Conservation (phyloP, 1,140 invertebrate genomes). For the Ganaspis sp. region DNA sequence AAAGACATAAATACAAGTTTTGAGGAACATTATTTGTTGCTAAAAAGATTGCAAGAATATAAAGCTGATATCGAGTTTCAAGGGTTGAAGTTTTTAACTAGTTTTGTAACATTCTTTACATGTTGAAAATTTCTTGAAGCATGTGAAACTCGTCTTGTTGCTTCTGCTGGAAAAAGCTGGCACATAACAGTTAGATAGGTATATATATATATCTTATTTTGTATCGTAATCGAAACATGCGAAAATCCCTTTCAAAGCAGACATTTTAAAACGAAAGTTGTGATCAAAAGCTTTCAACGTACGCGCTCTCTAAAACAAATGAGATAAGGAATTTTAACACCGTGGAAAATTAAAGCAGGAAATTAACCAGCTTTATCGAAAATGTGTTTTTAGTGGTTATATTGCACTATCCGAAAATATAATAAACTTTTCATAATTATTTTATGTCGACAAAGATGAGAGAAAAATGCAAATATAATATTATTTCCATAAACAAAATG, state of each 20-base stretch:
- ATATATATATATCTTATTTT: neutral
- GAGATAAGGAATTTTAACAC: neutral
- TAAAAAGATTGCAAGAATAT: neutral
- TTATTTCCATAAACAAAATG: too few relatives aligned
- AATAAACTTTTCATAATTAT: too few relatives aligned
- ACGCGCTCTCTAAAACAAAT: constrained; percentile 5
- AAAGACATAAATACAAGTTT: neutral
- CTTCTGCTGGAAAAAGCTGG: too few relatives aligned
- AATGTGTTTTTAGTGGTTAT: neutral
- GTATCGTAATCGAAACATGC: constrained; percentile 8
- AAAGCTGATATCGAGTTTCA: neutral
- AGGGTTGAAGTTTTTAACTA: neutral
- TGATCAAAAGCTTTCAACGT: constrained; percentile 11
- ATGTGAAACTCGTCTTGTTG: neutral
- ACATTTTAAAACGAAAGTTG: constrained; percentile 14
- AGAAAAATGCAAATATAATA: too few relatives aligned
- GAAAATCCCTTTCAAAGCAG: constrained; percentile 1
- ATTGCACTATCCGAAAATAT: too few relatives aligned
- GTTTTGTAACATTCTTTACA: neutral
- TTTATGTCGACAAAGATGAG: too few relatives aligned
- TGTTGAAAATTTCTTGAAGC: constrained; percentile 1
- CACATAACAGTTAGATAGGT: neutral
- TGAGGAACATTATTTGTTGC: neutral
- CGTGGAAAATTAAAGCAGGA: neutral
- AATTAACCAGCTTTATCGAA: neutral